phyloP scores from a whole-genome alignment of 2,888 invertebrate species.

The Ctenicera cuprea region DNA sequence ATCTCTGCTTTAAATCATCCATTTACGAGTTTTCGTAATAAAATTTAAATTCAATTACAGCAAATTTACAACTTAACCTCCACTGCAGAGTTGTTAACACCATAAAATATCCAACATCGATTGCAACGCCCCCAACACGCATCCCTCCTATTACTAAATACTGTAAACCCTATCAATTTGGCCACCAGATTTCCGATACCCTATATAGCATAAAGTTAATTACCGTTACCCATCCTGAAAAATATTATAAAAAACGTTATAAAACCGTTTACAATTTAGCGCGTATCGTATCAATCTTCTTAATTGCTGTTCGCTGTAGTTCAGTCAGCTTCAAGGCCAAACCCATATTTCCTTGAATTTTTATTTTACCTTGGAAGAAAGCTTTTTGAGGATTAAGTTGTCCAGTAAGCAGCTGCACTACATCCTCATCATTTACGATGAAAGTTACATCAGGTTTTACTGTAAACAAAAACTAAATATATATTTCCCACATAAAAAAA shows the following conservation, averaged over 20 bases:
- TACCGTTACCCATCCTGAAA: not conserved
- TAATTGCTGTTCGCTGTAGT: conserved; percentile 83
- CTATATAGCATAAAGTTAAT: not conserved
- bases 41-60: too few species aligned
- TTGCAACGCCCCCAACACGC: too few species aligned
- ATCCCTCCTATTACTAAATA: too few species aligned
- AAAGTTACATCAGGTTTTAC: conserved; percentile 94
- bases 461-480: conserved; percentile 62
- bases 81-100: too few species aligned
- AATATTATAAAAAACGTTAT: not conserved
- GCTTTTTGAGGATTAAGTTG: conserved; percentile 97
- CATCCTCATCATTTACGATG: conserved; percentile 91
- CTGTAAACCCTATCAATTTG: too few species aligned
- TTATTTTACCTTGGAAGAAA: conserved; percentile 96
- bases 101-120: too few species aligned
- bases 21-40: too few species aligned
- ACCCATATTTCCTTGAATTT: conserved; percentile 97
- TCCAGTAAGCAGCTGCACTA: conserved; percentile 91
- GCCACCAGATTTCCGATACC: too few species aligned
- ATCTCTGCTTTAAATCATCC: too few species aligned
- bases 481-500: not conserved
- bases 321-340: conserved; percentile 95
- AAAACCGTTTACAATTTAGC: conserved; percentile 80
- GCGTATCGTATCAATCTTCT: conserved; percentile 83
- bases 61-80: too few species aligned